Evolutionary conservation across 2,888 invertebrate genomes (phyloP), one percentile per base, ranked within the genome.

Genomic region (Prosapia bicincta): DNA sequence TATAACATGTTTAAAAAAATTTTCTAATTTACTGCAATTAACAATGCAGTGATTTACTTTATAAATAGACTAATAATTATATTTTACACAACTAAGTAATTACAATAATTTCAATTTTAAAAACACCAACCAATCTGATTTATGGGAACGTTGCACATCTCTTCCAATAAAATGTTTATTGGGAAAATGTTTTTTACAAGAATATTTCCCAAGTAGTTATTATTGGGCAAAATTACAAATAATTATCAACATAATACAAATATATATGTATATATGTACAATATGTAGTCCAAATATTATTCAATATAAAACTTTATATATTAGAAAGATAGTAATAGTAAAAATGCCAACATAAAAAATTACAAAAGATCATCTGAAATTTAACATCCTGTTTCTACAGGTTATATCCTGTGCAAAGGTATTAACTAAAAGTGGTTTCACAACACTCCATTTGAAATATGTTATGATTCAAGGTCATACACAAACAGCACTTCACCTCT

Each of bases 401-500:
- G 1, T 54, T 20, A 54, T 20, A 3, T 54, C 20, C 0, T 54
- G 54, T 54, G 54, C 54, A 54, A 54, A 54, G 54, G 20, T 20
- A 20, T 54, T 13, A 38, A 38, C 20, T 54, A 20, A 54, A 54
- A 2, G 54, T 20, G n/a, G n/a, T 3, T 13, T 20, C 20, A 3
- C 20, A 54, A 5, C 5, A 20, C 54, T 6, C 54, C n/a, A 20
- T 54, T 54, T 54, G 54, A 20, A 54, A 20, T n/a, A n/a, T n/a
- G n/a, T 54, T 20, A 89, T 76, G 89, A 97, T 83, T 98, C 97
- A 83, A 96, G 89, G 86, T 98, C 97, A 82, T 96, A 95, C 66
- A 98, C 93, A 86, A 97, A 98, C 69, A 98, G 88, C 83, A 98
- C 95, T 86, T 97, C 97, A 74, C 95, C 90, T 85, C 93, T 93